Base-by-base conservation (phyloP, 2,113 vertebrate genomes). In the Xyrauchen texanus region DNA sequence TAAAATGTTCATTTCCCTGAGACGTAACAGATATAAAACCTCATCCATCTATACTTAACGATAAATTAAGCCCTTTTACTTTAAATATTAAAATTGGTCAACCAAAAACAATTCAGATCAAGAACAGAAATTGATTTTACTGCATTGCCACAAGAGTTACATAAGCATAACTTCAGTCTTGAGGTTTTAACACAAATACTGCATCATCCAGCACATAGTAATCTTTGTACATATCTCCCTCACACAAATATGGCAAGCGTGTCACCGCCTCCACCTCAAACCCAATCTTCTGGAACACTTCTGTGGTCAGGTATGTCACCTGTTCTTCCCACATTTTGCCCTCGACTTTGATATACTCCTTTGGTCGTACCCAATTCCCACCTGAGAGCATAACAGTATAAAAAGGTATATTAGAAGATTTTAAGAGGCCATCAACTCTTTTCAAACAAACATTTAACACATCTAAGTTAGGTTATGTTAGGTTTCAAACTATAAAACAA, bases 211-310 rank as follows among this genome's bases (percentile, higher is more conserved):
- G 91, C 42, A 98, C 93, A 0, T 99, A 99, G 91, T 97, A 98
- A 88, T 99, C 96, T 55, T 96, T 96, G 52, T 98, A 96, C 95
- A 98, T 96, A 87, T 99, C 98, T 2, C 98, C 97, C 85, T 99
- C 98, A 45, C 98, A 99, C 68, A 99, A 93, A 89, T 99, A 99
- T 0, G 98, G 98, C 88, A 99, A 85, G 80, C 97, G 94, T 58
- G 97, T 99, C 85, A 99, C 94, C 9, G 95, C 94, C 85, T 98
- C 96, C 4, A 99, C 94, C 77, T 92, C 93, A 83, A 99, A 96
- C 8, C 98, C 98, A 6, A 89, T 93, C 87, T 89, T 92, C 57
- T 81, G 85, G 90, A 99, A 98, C 51, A 98, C 94, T n/a, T 90
- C 87, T 55, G 90, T 92, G 13, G 94, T 93, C 88, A 99, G 84